Evolutionary conservation across 2,888 invertebrate genomes (phyloP), one percentile per base, ranked within the genome.

Genomic region (Rosalia funebris): DNA sequence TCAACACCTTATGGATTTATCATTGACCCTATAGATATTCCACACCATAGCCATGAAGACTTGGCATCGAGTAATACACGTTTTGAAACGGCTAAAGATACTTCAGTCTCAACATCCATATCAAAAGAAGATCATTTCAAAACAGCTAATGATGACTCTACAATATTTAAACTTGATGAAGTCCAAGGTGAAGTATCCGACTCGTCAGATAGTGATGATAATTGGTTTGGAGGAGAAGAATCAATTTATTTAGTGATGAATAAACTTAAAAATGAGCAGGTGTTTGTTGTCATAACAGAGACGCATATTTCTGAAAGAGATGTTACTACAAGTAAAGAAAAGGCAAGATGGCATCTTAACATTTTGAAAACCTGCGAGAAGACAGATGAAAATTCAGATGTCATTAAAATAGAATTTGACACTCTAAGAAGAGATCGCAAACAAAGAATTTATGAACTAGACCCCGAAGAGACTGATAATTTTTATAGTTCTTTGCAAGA

Each of bases 351-450:
- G 86, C 82, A 83, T 46, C 70, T 86, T 0, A 83, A 83, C 65
- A 82, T 83, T 1, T 76, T 87, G 48, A 79, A 83, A 62, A 83
- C 82, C 14, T 87, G 86, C 74, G 83, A 84, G 64, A 70, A 66
- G 45, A 12, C 70, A 1, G 71, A 73, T 42, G 71, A 73, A 5
- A 70, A 72, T 34, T 77, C 81, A 7, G 80, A 79, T 62, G 77
- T 82, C 1, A 78, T 85, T 20, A 84, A 84, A 5, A 76, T 89
- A 31, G 84, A 85, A 44, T 90, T 89, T 73, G 88, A 89, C 75
- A 88, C 89, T 0, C 77, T 86, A 11, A 83, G 85, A 65, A 82
- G 82, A 63, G 85, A 87, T 73, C 83, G 86, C 60, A 83, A 85
- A 68, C 84, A 84, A 69, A 81, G 89, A 44, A 80, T 83, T 37